phyloP scores from a whole-genome alignment of 2,888 invertebrate genomes.

The Agrenia bidenticulata region DNA sequence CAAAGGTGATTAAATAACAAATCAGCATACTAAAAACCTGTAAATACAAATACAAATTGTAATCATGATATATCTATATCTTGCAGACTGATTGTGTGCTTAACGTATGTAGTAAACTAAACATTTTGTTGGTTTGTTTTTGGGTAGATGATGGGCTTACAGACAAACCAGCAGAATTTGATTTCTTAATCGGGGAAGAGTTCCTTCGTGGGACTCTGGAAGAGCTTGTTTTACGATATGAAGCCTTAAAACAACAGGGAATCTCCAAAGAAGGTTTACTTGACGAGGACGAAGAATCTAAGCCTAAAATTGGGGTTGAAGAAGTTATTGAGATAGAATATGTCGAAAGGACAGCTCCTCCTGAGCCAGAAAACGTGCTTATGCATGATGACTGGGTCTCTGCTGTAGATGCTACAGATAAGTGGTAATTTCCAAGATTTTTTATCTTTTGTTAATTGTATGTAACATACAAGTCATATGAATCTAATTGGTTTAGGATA shows the following conservation, averaged over 20 bases:
- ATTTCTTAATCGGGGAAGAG: slow-evolving; percentile 84
- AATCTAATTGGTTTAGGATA: slow-evolving; percentile 66
- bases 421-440: slow-evolving; percentile 63
- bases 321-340: slow-evolving; percentile 87
- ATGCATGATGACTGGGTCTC: slow-evolving; percentile 99
- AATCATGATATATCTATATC: background rate
- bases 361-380: slow-evolving; percentile 86
- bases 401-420: slow-evolving; percentile 69
- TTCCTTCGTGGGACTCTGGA: slow-evolving; percentile 70
- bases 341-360: slow-evolving; percentile 84
- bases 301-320: slow-evolving; percentile 68
- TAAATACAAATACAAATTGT: background rate
- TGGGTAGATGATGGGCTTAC: slow-evolving; percentile 51
- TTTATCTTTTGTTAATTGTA: background rate
- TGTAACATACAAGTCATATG: background rate
- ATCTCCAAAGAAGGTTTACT: slow-evolving; percentile 12
- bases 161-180: slow-evolving; percentile 66
- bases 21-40: no score
- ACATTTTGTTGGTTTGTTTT: no score
- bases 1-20: no score
- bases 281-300: slow-evolving; percentile 12
- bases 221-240: slow-evolving; percentile 63
- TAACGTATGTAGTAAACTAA: no score
- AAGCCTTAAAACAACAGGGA: slow-evolving; percentile 65
- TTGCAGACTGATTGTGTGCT: background rate